Percentiles rank a stretch among this genome's conserved stretches.
phyloP scores from a whole-genome alignment of 2,888 invertebrate genomes.

The Liopterus haemorrhoidalis region DNA sequence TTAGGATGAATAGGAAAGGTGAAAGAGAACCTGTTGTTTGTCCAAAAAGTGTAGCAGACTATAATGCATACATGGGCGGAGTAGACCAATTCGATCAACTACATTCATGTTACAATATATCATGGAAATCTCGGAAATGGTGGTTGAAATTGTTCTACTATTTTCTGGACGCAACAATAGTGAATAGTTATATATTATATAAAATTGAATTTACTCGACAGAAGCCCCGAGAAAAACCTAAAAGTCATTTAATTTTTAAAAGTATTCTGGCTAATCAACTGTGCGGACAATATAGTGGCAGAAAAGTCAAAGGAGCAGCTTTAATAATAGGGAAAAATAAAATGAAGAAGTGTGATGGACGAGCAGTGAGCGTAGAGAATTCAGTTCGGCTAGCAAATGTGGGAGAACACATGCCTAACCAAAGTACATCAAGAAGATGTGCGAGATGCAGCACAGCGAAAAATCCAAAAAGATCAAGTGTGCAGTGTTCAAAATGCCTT shows the following conservation, averaged over 20 bases:
- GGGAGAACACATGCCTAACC: conserved; percentile 20
- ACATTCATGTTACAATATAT: conserved; percentile 31
- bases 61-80: conserved; percentile 36
- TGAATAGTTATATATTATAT: too few species aligned
- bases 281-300: too few species aligned
- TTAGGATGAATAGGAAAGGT: conserved; percentile 32
- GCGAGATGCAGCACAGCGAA: conserved; percentile 27
- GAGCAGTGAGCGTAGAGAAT: too few species aligned
- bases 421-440: conserved; percentile 23
- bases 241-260: too few species aligned
- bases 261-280: too few species aligned
- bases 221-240: too few species aligned
- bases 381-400: too few species aligned
- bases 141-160: conserved; percentile 36
- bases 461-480: conserved; percentile 18
- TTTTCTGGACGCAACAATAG: conserved; percentile 33
- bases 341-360: too few species aligned
- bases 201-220: too few species aligned
- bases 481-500: conserved; percentile 21
- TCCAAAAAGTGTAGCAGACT: conserved; percentile 33
- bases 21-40: conserved; percentile 29
- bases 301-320: too few species aligned
- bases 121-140: conserved; percentile 35
- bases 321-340: conserved; percentile 11
- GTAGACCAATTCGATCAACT: conserved; percentile 36